Evolutionary conservation across 2,113 vertebrate genomes (phyloP).

Genomic region (Varanus salvator): DNA sequence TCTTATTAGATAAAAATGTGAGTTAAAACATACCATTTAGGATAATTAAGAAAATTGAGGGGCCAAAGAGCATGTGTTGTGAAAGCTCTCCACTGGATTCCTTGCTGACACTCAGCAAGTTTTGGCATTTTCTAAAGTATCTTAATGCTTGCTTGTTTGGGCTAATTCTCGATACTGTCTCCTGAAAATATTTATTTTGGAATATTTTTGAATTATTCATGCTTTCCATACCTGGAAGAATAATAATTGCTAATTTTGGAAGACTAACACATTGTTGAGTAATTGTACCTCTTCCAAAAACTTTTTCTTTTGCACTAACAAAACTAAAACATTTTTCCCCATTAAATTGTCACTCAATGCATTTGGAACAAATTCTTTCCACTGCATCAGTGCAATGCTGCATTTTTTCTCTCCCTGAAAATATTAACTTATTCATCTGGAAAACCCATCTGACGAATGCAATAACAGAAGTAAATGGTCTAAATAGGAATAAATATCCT

Average conservation of each 20-base stretch:
- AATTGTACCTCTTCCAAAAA: background rate
- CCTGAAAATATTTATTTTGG: background rate
- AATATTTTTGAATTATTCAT: background rate
- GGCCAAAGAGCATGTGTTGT: background rate
- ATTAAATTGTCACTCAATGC: background rate
- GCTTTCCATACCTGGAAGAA: background rate
- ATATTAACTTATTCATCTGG: slow-evolving; percentile 61
- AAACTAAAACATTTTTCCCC: background rate
- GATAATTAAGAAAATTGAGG: background rate
- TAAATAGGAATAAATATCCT: slow-evolving; percentile 67
- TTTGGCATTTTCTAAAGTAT: background rate
- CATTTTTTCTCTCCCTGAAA: slow-evolving; percentile 29
- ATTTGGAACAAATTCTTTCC: slow-evolving; percentile 7
- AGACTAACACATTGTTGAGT: background rate
- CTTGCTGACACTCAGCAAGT: background rate
- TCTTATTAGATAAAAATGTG: background rate
- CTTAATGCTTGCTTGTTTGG: background rate
- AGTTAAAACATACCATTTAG: background rate
- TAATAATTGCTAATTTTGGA: background rate
- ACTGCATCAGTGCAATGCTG: slow-evolving; percentile 11
- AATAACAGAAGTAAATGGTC: slow-evolving; percentile 55
- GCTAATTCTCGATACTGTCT: background rate
- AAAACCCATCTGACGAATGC: slow-evolving; percentile 59
- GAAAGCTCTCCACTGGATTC: background rate
- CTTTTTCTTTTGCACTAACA: background rate